These are phyloP conservation scores for Pachycephala philippinensis DNA, from an alignment of 2,113 vertebrate genomes.

Conservation along the genomic window DNA sequence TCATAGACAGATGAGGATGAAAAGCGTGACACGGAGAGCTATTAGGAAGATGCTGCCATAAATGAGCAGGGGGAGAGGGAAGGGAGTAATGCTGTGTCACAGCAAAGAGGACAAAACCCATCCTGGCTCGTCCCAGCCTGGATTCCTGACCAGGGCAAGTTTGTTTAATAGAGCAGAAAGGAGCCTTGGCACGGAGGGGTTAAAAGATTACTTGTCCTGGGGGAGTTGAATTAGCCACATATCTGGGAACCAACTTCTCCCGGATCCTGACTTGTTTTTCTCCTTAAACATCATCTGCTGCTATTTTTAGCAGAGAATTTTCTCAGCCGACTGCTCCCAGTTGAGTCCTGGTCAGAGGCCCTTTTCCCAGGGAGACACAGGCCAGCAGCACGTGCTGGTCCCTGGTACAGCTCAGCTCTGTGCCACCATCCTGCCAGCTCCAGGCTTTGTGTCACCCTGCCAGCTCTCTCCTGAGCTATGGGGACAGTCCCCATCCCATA, in stretches of 20 bases:
- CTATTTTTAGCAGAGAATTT: slow-evolving; percentile 68
- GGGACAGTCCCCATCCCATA: not conserved
- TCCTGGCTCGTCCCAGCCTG: not conserved
- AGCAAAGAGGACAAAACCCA: not conserved
- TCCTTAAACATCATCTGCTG: slow-evolving; percentile 27
- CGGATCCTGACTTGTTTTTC: slow-evolving; percentile 46
- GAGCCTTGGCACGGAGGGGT: not conserved
- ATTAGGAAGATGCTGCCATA: not conserved
- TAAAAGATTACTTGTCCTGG: slow-evolving; percentile 6
- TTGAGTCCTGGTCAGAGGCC: not conserved
- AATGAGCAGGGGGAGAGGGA: not conserved
- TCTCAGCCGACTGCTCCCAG: slow-evolving; percentile 29
- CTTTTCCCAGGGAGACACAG: not conserved
- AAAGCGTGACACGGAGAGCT: not conserved
- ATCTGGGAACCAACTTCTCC: slow-evolving; percentile 50
- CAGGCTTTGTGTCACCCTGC: not conserved
- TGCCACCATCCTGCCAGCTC: not conserved
- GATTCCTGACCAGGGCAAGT: not conserved
- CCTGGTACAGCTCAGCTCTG: not conserved
- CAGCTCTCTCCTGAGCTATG: not conserved
- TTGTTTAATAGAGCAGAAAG: not conserved
- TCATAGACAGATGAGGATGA: not conserved
- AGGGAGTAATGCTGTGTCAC: not conserved
- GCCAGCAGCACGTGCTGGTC: not conserved
- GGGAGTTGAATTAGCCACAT: not conserved